A percentile compares a stretch with the other conserved stretches of the same genome.
phyloP scores from a whole-genome alignment of 2,797 vertebrate genomes.

The Percopsis omiscomaycus region DNA sequence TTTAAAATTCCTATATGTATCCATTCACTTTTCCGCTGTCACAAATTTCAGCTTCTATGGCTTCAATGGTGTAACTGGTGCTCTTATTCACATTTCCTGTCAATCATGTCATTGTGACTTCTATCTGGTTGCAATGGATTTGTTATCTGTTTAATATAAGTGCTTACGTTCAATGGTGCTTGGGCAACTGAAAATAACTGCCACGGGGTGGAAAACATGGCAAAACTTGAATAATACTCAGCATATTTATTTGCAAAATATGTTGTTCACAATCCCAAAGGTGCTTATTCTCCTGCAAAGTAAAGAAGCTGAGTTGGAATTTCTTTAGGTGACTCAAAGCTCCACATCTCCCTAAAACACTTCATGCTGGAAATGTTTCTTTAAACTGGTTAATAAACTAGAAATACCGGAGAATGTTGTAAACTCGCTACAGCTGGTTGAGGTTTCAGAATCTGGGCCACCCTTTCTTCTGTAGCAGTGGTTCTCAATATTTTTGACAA shows the following conservation, averaged over 20 bases:
- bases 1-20: no score
- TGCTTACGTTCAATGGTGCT: constrained; percentile 36
- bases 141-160: constrained; percentile 13
- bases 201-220: constrained; percentile 40
- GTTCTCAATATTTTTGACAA: no score
- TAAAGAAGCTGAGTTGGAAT: constrained; percentile 46
- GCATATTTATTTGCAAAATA: constrained; percentile 42
- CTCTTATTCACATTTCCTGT: constrained; percentile 42
- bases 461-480: constrained; percentile 12
- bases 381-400: constrained; percentile 41
- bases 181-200: constrained; percentile 54
- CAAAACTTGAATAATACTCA: constrained; percentile 35
- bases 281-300: constrained; percentile 42
- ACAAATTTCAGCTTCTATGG: constrained; percentile 31
- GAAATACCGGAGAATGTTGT: constrained; percentile 31
- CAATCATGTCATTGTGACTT: constrained; percentile 33
- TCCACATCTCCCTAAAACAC: constrained; percentile 35
- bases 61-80: constrained; percentile 44
- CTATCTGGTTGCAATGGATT: constrained; percentile 28
- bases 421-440: constrained; percentile 45
- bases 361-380: constrained; percentile 28
- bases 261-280: constrained; percentile 56
- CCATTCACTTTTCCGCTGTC: not conserved
- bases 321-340: constrained; percentile 13
- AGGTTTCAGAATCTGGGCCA: constrained; percentile 32